A percentile compares a stretch with the other conserved stretches of the same genome.
These are phyloP conservation scores for Isoperla grammatica DNA, from an alignment of 2,888 invertebrate genomes.

Conservation along the genomic window DNA sequence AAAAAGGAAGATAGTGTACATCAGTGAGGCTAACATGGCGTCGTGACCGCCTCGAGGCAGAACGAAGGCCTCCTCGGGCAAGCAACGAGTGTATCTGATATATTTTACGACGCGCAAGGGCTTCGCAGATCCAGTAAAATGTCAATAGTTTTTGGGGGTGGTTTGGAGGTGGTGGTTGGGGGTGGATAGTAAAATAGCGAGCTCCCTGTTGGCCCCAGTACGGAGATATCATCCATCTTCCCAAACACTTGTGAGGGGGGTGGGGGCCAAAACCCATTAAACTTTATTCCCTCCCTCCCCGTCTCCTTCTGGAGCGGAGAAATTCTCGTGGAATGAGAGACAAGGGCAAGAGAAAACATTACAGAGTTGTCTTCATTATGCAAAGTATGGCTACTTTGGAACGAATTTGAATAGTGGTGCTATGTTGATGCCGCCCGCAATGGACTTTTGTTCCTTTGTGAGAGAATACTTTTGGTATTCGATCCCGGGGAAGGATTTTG, in stretches of 20 bases:
- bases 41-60: no score
- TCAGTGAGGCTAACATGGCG: no score
- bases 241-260: conserved; percentile 13
- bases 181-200: conserved; percentile 17
- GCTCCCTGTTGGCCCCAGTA: conserved; percentile 9
- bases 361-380: conserved; percentile 14
- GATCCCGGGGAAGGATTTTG: no score
- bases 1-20: no score
- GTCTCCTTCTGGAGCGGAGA: background rate
- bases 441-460: no score
- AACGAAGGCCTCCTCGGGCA: no score
- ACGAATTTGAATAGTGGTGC: conserved; percentile 9
- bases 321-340: background rate
- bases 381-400: conserved; percentile 16
- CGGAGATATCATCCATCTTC: conserved; percentile 16
- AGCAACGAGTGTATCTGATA: conserved; percentile 12
- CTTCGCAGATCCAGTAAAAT: conserved; percentile 15
- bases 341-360: conserved; percentile 10
- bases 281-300: conserved; percentile 15
- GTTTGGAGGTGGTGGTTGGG: background rate
- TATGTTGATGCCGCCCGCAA: no score
- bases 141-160: conserved; percentile 15
- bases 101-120: conserved; percentile 13
- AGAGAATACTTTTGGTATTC: no score
- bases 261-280: conserved; percentile 12